Percentiles rank a stretch among this genome's conserved stretches.
Conservation (phyloP, 2,888 invertebrate species). For the Charanyca ferruginea region DNA sequence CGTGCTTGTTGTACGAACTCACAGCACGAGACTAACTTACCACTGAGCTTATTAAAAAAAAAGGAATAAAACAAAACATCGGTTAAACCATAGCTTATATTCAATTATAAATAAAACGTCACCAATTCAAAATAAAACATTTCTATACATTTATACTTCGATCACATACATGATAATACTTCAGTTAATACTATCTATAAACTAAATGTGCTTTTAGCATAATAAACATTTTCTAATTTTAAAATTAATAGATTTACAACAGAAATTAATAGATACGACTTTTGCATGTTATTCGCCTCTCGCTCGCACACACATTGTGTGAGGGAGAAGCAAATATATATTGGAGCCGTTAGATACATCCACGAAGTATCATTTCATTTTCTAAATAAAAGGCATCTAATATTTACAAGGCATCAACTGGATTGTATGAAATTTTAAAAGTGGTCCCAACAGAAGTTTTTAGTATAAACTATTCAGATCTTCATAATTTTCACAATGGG, state of each 20-base stretch:
- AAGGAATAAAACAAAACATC: slow-evolving; percentile 20
- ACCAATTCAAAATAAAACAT: slow-evolving; percentile 59
- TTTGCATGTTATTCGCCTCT: not conserved
- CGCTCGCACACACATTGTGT: not conserved
- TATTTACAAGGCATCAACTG: slow-evolving; percentile 16
- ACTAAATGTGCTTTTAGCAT: slow-evolving; percentile 56
- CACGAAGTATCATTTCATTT: not conserved
- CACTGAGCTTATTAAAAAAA: too few relatives aligned
- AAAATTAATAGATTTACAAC: slow-evolving; percentile 27
- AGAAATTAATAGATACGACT: not conserved
- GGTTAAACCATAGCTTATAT: slow-evolving; percentile 51
- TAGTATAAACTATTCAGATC: slow-evolving; percentile 24
- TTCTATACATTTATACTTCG: slow-evolving; percentile 57
- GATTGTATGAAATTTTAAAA: not conserved
- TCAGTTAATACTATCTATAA: slow-evolving; percentile 68
- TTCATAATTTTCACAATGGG: not conserved
- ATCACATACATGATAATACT: slow-evolving; percentile 80
- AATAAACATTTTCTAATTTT: slow-evolving; percentile 27
- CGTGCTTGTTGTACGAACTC: too few relatives aligned
- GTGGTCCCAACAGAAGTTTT: slow-evolving; percentile 15
- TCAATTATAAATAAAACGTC: slow-evolving; percentile 55
- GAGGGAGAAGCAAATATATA: slow-evolving; percentile 15
- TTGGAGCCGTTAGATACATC: not conserved
- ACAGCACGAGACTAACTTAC: too few relatives aligned
- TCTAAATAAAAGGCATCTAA: slow-evolving; percentile 7